Conservation (phyloP, 2,888 invertebrate genomes). For the Cyrtodaria siliqua region DNA sequence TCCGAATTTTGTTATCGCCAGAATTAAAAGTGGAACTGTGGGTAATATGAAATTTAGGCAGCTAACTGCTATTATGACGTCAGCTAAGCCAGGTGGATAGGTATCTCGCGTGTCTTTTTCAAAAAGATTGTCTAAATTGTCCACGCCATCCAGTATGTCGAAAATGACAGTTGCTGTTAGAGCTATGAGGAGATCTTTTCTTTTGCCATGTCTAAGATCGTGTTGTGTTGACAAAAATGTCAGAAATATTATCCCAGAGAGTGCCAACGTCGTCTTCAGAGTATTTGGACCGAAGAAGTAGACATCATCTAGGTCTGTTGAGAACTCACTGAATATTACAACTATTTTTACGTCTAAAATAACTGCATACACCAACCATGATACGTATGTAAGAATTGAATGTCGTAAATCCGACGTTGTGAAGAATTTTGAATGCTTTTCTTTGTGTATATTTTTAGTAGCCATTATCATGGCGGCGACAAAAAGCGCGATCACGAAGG, state of each 20-base stretch:
- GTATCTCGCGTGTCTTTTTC: slow-evolving; percentile 71
- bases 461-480: slow-evolving; percentile 70
- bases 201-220: slow-evolving; percentile 86
- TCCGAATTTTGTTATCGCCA: slow-evolving; percentile 87
- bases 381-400: slow-evolving; percentile 85
- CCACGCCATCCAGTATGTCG: slow-evolving; percentile 88
- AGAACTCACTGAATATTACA: slow-evolving; percentile 86
- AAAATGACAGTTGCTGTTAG: slow-evolving; percentile 87
- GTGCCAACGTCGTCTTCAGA: slow-evolving; percentile 83
- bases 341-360: slow-evolving; percentile 87
- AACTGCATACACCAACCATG: slow-evolving; percentile 87
- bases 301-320: slow-evolving; percentile 76
- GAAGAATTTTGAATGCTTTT: slow-evolving; percentile 12
- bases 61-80: slow-evolving; percentile 87
- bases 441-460: slow-evolving; percentile 21
- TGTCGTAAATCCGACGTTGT: slow-evolving; percentile 14
- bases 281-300: slow-evolving; percentile 86
- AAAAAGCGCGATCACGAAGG: slow-evolving; percentile 84
- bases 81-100: slow-evolving; percentile 83
- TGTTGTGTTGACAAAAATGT: slow-evolving; percentile 88
- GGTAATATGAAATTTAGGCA: slow-evolving; percentile 88
- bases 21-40: slow-evolving; percentile 87
- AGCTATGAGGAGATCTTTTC: slow-evolving; percentile 87
- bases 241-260: slow-evolving; percentile 87
- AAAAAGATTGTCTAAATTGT: slow-evolving; percentile 87